Conservation (phyloP, 2,797 vertebrate species). For the Hypotaenidia okinawae region DNA sequence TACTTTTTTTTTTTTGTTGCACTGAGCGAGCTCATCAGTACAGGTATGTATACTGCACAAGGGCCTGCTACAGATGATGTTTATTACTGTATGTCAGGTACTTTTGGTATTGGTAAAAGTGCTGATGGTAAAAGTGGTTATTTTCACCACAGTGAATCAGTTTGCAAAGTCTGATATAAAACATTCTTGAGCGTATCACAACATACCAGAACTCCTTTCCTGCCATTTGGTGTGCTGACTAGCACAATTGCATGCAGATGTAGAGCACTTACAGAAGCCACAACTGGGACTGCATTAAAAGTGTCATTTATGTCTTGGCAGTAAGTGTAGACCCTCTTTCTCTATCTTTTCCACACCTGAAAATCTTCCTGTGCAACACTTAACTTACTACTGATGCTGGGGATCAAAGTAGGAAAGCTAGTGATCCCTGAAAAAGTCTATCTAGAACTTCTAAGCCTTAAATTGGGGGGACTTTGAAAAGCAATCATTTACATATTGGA, state of each 20-base stretch:
- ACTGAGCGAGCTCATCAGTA: background rate
- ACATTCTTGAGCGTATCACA: background rate
- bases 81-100: background rate
- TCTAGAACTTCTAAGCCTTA: background rate
- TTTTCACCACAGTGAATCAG: background rate
- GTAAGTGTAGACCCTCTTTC: background rate
- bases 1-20: background rate
- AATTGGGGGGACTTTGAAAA: constrained; percentile 13
- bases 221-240: background rate
- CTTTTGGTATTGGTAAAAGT: background rate
- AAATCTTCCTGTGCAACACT: background rate
- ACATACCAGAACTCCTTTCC: background rate
- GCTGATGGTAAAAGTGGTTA: background rate
- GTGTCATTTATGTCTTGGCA: background rate
- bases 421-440: background rate
- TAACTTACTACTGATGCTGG: background rate
- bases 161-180: background rate
- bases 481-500: constrained; percentile 18
- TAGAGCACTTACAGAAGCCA: background rate
- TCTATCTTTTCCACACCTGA: background rate
- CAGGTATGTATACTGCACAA: background rate
- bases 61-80: background rate
- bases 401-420: background rate
- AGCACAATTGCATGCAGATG: background rate
- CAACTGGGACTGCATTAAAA: background rate